Evolutionary conservation across 2,888 invertebrate genomes (phyloP).

Genomic region (Campoplex capitator): DNA sequence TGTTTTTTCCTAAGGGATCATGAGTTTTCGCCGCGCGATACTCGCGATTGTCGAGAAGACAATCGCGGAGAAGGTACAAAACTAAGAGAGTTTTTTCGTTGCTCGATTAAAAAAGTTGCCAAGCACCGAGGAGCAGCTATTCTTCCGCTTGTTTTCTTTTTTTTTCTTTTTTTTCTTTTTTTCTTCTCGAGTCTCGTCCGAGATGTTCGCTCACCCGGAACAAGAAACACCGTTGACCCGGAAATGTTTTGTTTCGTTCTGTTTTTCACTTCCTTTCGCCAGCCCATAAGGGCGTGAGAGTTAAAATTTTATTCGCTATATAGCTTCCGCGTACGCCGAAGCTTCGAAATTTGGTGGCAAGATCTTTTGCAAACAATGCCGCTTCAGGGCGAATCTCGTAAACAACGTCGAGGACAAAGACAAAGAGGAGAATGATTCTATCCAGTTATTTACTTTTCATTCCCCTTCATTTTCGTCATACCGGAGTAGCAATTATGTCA

Average conservation of each 20-base stretch:
- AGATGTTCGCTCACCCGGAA: conserved; percentile 51
- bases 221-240: conserved; percentile 61
- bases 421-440: background rate
- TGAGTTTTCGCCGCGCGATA: background rate
- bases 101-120: conserved; percentile 65
- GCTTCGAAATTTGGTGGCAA: background rate
- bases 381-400: background rate
- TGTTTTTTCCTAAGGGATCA: background rate
- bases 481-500: background rate
- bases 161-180: background rate
- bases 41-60: conserved; percentile 1
- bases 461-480: background rate
- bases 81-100: conserved; percentile 31
- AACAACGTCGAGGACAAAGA: background rate
- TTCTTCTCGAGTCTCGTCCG: conserved; percentile 32
- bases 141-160: background rate
- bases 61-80: background rate
- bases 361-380: background rate
- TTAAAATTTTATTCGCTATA: background rate
- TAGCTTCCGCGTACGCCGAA: background rate
- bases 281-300: background rate
- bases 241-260: conserved; percentile 26
- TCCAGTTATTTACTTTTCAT: background rate
- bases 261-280: background rate
- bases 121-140: conserved; percentile 32